Conservation (phyloP, 2,797 vertebrate genomes). For the Enteromius mattozi region DNA sequence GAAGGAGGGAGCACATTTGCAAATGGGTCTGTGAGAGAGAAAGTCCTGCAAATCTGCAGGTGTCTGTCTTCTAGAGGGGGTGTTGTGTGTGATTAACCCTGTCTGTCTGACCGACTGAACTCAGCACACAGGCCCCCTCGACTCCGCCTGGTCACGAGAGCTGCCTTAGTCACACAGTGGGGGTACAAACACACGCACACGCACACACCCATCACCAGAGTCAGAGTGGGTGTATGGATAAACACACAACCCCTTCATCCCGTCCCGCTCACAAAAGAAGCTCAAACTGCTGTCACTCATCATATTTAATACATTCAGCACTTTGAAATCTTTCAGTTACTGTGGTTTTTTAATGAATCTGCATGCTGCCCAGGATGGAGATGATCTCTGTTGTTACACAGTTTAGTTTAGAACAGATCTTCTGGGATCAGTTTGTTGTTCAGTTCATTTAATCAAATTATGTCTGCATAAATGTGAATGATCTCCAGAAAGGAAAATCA, state of each 20-base stretch:
- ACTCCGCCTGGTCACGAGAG: constrained; percentile 59
- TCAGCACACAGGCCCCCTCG: constrained; percentile 48
- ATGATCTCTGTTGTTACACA: too few species aligned
- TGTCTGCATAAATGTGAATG: not conserved
- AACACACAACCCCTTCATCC: constrained; percentile 37
- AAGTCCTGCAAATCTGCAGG: constrained; percentile 70
- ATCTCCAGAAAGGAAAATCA: not conserved
- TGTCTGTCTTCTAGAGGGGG: constrained; percentile 72
- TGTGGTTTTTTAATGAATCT: not conserved
- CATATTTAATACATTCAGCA: constrained; percentile 46
- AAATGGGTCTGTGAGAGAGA: constrained; percentile 56
- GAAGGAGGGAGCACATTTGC: constrained; percentile 76
- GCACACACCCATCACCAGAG: constrained; percentile 36
- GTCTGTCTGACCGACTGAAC: constrained; percentile 53
- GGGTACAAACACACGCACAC: constrained; percentile 39
- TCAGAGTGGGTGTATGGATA: constrained; percentile 40
- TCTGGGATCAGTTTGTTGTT: not conserved
- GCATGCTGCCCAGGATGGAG: not conserved
- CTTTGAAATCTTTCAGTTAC: constrained; percentile 4
- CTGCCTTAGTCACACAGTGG: constrained; percentile 56
- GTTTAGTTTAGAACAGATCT: not conserved
- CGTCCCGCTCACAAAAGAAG: constrained; percentile 39
- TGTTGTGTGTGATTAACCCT: constrained; percentile 53
- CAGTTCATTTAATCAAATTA: not conserved
- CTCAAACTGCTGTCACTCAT: constrained; percentile 44